Evolutionary conservation across 2,888 invertebrate genomes (phyloP).

Genomic region (Orthosia cruda): DNA sequence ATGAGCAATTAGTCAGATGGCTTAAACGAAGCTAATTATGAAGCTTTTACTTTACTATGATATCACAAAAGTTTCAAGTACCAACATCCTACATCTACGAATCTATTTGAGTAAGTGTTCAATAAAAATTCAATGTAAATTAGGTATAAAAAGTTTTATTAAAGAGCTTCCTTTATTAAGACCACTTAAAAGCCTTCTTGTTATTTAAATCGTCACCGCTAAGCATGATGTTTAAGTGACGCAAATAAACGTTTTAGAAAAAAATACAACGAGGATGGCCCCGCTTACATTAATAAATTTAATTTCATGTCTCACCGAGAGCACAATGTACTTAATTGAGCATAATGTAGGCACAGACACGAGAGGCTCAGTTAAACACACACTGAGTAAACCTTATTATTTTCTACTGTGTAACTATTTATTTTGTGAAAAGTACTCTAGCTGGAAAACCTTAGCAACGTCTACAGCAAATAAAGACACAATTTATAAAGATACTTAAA

Average conservation of each 20-base stretch:
- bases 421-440: conserved; percentile 15
- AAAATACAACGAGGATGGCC: conserved; percentile 38
- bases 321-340: conserved; percentile 31
- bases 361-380: conserved; percentile 15
- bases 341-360: conserved; percentile 20
- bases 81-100: neutral
- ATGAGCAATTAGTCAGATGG: neutral
- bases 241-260: conserved; percentile 40
- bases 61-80: neutral
- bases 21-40: neutral
- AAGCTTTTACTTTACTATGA: neutral
- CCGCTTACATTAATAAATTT: conserved; percentile 34
- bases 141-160: neutral
- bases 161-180: conserved; percentile 25
- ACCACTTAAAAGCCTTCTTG: conserved; percentile 57
- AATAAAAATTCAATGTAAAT: conserved; percentile 16
- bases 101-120: neutral
- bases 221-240: conserved; percentile 35
- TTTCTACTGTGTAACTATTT: conserved; percentile 30
- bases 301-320: conserved; percentile 30
- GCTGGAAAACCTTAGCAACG: conserved; percentile 17
- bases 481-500: conserved; percentile 59
- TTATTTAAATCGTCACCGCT: conserved; percentile 58
- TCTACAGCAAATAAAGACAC: conserved; percentile 14
- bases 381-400: conserved; percentile 31